These are phyloP conservation scores for Silurus aristotelis DNA, from an alignment of 2,797 vertebrate genomes.

Conservation along the genomic window DNA sequence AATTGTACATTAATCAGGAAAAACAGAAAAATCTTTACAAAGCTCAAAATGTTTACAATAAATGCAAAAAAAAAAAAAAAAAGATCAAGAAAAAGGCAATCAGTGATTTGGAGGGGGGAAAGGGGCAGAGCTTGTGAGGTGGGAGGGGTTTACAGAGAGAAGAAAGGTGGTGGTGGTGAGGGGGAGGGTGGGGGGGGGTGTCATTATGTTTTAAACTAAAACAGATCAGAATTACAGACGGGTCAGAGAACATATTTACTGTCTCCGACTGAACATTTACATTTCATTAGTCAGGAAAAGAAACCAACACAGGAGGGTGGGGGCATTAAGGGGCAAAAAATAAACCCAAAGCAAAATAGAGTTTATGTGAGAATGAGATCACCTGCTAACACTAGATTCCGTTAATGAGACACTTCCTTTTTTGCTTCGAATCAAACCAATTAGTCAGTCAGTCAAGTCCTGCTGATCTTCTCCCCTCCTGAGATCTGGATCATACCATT, in stretches of 20 bases:
- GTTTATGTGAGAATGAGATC: background rate
- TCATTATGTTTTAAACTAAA: background rate
- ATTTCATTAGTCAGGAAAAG: constrained; percentile 61
- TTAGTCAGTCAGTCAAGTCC: background rate
- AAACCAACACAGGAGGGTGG: constrained; percentile 37
- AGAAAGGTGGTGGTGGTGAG: too few species aligned
- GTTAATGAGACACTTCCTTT: background rate
- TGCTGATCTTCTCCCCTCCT: constrained; percentile 6
- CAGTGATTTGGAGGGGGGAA: constrained; percentile 42
- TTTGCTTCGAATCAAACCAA: background rate
- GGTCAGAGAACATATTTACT: constrained; percentile 66
- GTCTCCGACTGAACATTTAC: constrained; percentile 60
- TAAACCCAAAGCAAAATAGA: background rate
- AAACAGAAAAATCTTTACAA: constrained; percentile 67
- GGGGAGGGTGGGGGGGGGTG: constrained; percentile 43
- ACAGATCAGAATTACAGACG: constrained; percentile 52
- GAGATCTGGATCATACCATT: background rate
- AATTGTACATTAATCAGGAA: constrained; percentile 70
- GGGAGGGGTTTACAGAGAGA: constrained; percentile 51
- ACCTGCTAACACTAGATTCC: background rate
- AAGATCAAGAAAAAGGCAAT: constrained; percentile 57
- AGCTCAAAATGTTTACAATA: constrained; percentile 70
- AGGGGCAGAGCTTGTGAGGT: constrained; percentile 58
- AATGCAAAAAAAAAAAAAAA: constrained; percentile 53
- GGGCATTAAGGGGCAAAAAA: background rate